Conservation (phyloP, 2,888 invertebrate species). For the Lasioglossum zephyrum region DNA sequence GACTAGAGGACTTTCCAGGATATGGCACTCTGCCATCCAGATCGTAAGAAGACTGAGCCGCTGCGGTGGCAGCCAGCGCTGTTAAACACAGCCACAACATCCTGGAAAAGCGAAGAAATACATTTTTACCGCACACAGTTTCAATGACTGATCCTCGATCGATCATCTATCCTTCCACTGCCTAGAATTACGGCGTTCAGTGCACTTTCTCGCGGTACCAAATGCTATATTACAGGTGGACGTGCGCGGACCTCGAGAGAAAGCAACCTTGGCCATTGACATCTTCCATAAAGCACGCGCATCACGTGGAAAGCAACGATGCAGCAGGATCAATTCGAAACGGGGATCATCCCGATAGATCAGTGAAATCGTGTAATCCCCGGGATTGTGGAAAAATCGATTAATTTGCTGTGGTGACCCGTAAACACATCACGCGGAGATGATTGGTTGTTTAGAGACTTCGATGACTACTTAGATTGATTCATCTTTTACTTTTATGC, state of each 20-base stretch:
- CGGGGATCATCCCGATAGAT: neutral
- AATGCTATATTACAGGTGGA: conserved; percentile 1
- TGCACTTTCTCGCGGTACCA: conserved; percentile 31
- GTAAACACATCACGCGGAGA: neutral
- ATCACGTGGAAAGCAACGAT: conserved; percentile 35
- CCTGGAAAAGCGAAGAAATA: conserved; percentile 46
- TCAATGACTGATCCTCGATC: neutral
- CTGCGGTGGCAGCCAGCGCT: conserved; percentile 75
- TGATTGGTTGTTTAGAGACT: neutral
- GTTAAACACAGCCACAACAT: conserved; percentile 80
- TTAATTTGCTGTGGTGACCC: neutral
- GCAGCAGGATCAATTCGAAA: conserved; percentile 6
- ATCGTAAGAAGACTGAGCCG: conserved; percentile 79
- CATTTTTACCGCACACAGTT: neutral
- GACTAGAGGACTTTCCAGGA: conserved; percentile 77
- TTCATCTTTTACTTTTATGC: neutral
- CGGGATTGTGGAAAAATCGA: neutral
- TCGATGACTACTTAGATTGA: neutral
- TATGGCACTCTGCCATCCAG: conserved; percentile 78
- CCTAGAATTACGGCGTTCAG: neutral
- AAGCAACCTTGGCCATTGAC: conserved; percentile 52
- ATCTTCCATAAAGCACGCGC: neutral
- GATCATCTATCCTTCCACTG: neutral
- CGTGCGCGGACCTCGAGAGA: conserved; percentile 35
- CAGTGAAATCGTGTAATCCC: conserved; percentile 1